These are phyloP conservation scores for Drosophila longiperda DNA, from an alignment of 2,888 invertebrate genomes.

Conservation along the genomic window DNA sequence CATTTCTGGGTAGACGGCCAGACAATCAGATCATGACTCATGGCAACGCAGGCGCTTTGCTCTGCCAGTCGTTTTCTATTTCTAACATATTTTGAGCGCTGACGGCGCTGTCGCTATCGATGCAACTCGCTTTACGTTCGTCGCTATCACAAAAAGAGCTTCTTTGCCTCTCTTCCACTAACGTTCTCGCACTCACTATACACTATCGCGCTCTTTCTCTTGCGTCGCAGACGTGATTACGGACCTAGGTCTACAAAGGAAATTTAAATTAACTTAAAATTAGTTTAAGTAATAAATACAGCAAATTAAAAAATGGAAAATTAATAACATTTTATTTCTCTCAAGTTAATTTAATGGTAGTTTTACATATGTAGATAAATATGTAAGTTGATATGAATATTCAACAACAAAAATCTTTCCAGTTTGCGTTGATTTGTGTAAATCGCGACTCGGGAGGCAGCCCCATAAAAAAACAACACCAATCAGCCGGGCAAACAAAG, in stretches of 20 bases:
- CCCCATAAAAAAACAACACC: conserved; percentile 38
- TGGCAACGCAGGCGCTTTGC: conserved; percentile 34
- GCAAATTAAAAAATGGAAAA: not conserved
- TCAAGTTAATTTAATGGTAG: not conserved
- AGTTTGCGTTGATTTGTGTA: conserved; percentile 37
- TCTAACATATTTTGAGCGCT: conserved; percentile 62
- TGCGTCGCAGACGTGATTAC: conserved; percentile 31
- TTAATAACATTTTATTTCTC: not conserved
- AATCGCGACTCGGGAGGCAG: conserved; percentile 27
- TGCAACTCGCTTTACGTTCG: conserved; percentile 31
- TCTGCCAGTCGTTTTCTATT: conserved; percentile 36
- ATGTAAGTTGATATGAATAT: conserved; percentile 8
- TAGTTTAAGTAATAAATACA: not conserved
- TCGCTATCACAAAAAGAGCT: conserved; percentile 19
- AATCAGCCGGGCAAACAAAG: conserved; percentile 48
- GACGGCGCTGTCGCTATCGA: not conserved
- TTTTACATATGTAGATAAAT: conserved; percentile 7
- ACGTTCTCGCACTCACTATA: conserved; percentile 8
- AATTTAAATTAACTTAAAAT: not conserved
- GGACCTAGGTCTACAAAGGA: conserved; percentile 72
- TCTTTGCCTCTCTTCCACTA: conserved; percentile 21
- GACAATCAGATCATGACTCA: conserved; percentile 57
- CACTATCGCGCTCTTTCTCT: conserved; percentile 10
- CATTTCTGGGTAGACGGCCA: conserved; percentile 14
- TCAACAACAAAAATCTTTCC: conserved; percentile 37